Conservation (phyloP, 2,888 invertebrate genomes). For the Drosophila borealis region DNA sequence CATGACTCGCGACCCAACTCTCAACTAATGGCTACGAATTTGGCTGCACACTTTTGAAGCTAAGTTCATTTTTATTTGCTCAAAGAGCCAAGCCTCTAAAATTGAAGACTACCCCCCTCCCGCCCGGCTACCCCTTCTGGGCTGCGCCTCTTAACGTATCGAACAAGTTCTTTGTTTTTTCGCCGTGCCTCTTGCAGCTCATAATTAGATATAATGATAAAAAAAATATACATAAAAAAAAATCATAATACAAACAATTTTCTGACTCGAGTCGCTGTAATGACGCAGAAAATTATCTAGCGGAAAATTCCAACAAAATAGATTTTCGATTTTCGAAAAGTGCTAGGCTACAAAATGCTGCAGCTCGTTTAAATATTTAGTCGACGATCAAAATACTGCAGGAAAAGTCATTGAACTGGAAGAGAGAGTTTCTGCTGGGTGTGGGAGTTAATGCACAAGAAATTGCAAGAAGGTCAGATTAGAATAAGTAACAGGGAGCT, state of each 20-base stretch:
- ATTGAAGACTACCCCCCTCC: constrained; percentile 1
- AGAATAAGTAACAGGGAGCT: neutral
- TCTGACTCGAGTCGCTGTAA: constrained; percentile 39
- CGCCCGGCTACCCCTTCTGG: neutral
- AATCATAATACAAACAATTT: constrained; percentile 74
- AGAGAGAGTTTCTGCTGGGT: constrained; percentile 18
- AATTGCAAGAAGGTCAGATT: constrained; percentile 9
- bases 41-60: constrained; percentile 23
- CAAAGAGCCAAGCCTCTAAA: constrained; percentile 67
- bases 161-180: constrained; percentile 48
- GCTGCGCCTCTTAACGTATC: neutral
- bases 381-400: constrained; percentile 21
- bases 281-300: constrained; percentile 66
- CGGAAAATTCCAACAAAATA: constrained; percentile 42
- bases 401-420: constrained; percentile 44
- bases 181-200: constrained; percentile 31
- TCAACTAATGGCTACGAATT: constrained; percentile 47
- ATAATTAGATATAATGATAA: constrained; percentile 79
- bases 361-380: constrained; percentile 53
- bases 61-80: constrained; percentile 51
- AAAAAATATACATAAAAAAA: constrained; percentile 19
- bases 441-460: constrained; percentile 1
- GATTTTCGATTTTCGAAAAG: constrained; percentile 22
- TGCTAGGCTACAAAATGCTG: neutral
- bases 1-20: constrained; percentile 21